Evolutionary conservation across 2,888 invertebrate species (phyloP).

Genomic region (Tetropium fuscum): DNA sequence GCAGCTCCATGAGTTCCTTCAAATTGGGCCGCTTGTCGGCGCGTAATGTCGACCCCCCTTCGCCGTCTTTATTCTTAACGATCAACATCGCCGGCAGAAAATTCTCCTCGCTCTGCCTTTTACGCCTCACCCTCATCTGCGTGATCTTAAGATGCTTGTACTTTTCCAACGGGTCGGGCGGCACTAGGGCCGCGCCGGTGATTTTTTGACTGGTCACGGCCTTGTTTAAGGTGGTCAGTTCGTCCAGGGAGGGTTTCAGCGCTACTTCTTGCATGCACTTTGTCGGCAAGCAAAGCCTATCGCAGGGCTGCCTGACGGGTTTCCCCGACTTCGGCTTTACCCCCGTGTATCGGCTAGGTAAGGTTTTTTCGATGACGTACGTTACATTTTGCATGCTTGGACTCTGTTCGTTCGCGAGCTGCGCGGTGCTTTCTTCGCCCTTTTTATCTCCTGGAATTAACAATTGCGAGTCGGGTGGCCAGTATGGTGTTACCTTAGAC

Average conservation of each 20-base stretch:
- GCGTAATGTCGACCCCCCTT: not conserved
- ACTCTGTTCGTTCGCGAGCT: not conserved
- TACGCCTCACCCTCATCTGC: not conserved
- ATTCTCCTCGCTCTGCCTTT: not conserved
- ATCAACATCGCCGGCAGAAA: not conserved
- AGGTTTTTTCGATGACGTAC: constrained; percentile 17
- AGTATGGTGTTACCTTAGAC: not conserved
- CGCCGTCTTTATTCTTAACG: not conserved
- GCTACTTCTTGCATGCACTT: constrained; percentile 5
- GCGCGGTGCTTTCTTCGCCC: not conserved
- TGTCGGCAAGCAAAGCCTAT: constrained; percentile 25
- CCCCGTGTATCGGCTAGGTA: not conserved
- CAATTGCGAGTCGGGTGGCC: too few relatives aligned
- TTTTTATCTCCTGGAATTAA: not conserved
- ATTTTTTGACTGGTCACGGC: constrained; percentile 12
- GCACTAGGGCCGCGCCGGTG: not conserved
- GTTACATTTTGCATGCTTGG: not conserved
- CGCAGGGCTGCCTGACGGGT: not conserved
- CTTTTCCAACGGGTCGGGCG: not conserved
- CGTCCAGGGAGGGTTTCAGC: constrained; percentile 3
- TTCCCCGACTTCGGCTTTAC: not conserved
- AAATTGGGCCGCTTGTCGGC: not conserved
- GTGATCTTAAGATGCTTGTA: constrained; percentile 3
- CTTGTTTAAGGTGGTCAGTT: constrained; percentile 15
- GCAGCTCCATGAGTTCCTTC: constrained; percentile 3